phyloP scores from a whole-genome alignment of 2,888 invertebrate species.

The Tenthredo livida region DNA sequence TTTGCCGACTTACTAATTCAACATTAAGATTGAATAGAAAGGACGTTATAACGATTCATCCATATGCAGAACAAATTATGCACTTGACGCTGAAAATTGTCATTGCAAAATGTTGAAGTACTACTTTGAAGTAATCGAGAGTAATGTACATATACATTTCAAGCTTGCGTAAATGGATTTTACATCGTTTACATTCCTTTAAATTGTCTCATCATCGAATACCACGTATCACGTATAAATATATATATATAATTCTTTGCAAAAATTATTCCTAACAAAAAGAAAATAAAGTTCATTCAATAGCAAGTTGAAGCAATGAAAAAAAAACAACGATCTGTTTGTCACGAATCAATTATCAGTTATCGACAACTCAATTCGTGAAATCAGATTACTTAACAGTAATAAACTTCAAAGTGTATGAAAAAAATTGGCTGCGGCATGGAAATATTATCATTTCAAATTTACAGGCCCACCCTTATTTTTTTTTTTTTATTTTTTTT shows the following conservation, averaged over 20 bases:
- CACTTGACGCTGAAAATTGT: slow-evolving; percentile 22
- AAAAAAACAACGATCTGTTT: not conserved
- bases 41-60: slow-evolving; percentile 29
- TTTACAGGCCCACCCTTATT: not conserved
- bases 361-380: not conserved
- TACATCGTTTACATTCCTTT: slow-evolving; percentile 29
- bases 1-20: slow-evolving; percentile 13
- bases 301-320: not conserved
- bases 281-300: not conserved
- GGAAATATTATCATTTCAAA: not conserved
- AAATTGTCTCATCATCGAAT: slow-evolving; percentile 6
- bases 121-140: slow-evolving; percentile 45
- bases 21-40: slow-evolving; percentile 29
- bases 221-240: slow-evolving; percentile 7
- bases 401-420: slow-evolving; percentile 23
- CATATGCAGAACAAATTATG: slow-evolving; percentile 30
- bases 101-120: slow-evolving; percentile 29
- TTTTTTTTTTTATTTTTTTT: not conserved
- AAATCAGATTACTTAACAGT: not conserved
- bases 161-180: slow-evolving; percentile 32
- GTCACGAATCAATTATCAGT: not conserved
- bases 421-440: slow-evolving; percentile 4
- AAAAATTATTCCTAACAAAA: not conserved
- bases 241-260: not conserved
- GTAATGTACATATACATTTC: slow-evolving; percentile 47